Conservation (phyloP, 1,140 invertebrate genomes). For the Brachionus rotundiformis region DNA sequence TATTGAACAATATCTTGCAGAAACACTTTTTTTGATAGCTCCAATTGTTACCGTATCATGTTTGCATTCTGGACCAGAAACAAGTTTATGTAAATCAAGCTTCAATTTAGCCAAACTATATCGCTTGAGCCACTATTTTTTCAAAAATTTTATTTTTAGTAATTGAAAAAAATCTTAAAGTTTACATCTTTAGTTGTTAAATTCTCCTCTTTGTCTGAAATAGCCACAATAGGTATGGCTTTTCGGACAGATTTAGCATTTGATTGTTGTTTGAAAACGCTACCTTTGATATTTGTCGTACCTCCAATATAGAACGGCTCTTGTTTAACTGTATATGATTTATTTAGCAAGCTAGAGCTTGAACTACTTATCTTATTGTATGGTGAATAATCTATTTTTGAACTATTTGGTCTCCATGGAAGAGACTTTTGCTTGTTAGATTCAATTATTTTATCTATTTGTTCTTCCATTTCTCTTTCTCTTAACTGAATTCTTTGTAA, state of each 20-base stretch:
- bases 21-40: slow-evolving; percentile 59
- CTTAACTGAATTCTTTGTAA: slow-evolving; percentile 53
- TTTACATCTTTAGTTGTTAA: slow-evolving; percentile 61
- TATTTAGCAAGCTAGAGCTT: neutral
- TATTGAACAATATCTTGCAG: slow-evolving; percentile 61
- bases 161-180: slow-evolving; percentile 20
- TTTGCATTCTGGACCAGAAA: slow-evolving; percentile 62
- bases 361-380: neutral
- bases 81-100: slow-evolving; percentile 61
- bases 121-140: slow-evolving; percentile 62
- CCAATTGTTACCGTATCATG: slow-evolving; percentile 61
- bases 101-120: slow-evolving; percentile 62
- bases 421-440: slow-evolving; percentile 13
- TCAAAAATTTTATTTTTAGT: neutral
- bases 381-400: neutral
- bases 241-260: slow-evolving; percentile 58
- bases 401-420: slow-evolving; percentile 28
- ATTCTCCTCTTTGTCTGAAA: slow-evolving; percentile 60
- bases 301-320: slow-evolving; percentile 44
- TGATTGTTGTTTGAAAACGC: slow-evolving; percentile 58
- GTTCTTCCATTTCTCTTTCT: slow-evolving; percentile 34
- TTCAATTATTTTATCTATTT: slow-evolving; percentile 45
- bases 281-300: slow-evolving; percentile 54
- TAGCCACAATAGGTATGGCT: slow-evolving; percentile 55
- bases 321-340: neutral